Evolutionary conservation across 2,888 invertebrate genomes (phyloP).

Genomic region (Morpho helenor): DNA sequence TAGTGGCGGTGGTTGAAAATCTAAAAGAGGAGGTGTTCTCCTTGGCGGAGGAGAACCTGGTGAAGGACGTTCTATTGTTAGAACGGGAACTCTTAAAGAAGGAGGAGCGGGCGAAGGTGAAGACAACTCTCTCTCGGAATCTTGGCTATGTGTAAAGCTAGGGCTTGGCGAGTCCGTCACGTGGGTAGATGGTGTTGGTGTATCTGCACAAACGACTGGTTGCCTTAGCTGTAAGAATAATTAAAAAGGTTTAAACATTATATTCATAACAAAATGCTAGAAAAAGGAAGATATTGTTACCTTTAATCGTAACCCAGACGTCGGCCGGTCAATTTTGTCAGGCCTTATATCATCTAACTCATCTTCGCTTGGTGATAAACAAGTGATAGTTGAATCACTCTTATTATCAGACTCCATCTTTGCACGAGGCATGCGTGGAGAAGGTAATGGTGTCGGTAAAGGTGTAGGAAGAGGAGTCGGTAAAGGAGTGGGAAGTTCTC

Average conservation of each 20-base stretch:
- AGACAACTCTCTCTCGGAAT: conserved; percentile 65
- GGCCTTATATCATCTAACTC: conserved; percentile 63
- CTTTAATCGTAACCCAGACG: conserved; percentile 57
- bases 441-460: conserved; percentile 82
- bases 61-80: conserved; percentile 84
- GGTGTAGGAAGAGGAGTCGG: conserved; percentile 82
- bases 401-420: conserved; percentile 52
- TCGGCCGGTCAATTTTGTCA: conserved; percentile 54
- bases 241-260: too few species aligned
- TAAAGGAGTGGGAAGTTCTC: conserved; percentile 86
- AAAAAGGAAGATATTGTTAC: conserved; percentile 31
- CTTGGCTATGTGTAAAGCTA: conserved; percentile 67
- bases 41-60: conserved; percentile 82
- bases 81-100: conserved; percentile 80
- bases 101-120: conserved; percentile 69
- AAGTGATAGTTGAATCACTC: conserved; percentile 46
- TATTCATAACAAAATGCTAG: too few species aligned
- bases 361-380: conserved; percentile 65
- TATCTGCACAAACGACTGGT: conserved; percentile 63
- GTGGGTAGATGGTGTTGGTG: conserved; percentile 68
- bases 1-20: conserved; percentile 83
- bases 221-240: conserved; percentile 72
- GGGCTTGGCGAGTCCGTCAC: conserved; percentile 71
- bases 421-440: conserved; percentile 65
- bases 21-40: conserved; percentile 81